These are phyloP conservation scores for Pterocles burchelli DNA, from an alignment of 2,113 vertebrate species.

Conservation along the genomic window DNA sequence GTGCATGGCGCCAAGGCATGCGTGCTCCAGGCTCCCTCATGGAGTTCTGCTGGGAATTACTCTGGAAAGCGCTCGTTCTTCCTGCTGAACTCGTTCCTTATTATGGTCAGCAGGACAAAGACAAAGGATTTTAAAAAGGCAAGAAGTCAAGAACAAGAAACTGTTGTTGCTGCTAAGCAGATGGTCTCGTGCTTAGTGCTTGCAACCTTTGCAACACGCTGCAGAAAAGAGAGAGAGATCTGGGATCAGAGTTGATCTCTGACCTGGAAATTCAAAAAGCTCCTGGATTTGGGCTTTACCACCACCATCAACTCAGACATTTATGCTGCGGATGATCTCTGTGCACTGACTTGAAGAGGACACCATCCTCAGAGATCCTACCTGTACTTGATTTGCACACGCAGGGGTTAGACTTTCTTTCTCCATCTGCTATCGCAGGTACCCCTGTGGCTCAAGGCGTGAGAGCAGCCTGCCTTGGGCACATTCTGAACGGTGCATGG, in stretches of 20 bases:
- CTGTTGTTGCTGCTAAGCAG: not conserved
- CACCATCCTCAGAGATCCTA: not conserved
- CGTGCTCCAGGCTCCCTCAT: not conserved
- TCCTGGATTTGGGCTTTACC: not conserved
- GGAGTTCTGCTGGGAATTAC: not conserved
- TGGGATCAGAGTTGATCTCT: not conserved
- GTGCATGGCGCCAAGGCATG: not conserved
- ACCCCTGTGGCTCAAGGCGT: not conserved
- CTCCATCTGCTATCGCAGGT: not conserved
- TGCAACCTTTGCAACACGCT: not conserved
- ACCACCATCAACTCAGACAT: fast-evolving
- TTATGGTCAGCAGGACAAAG: not conserved
- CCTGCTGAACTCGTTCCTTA: not conserved
- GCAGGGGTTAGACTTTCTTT: not conserved
- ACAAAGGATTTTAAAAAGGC: not conserved
- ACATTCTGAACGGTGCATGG: not conserved
- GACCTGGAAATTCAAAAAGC: not conserved
- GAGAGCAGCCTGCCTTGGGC: not conserved
- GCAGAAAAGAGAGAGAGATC: not conserved
- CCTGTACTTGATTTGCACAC: not conserved
- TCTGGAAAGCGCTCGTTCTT: not conserved
- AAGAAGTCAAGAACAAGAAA: not conserved
- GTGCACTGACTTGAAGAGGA: not conserved
- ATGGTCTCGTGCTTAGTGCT: not conserved
- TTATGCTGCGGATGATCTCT: not conserved